Evolutionary conservation across 1,140 invertebrate species (phyloP).

Genomic region (Drosophila pseudoobscura): DNA sequence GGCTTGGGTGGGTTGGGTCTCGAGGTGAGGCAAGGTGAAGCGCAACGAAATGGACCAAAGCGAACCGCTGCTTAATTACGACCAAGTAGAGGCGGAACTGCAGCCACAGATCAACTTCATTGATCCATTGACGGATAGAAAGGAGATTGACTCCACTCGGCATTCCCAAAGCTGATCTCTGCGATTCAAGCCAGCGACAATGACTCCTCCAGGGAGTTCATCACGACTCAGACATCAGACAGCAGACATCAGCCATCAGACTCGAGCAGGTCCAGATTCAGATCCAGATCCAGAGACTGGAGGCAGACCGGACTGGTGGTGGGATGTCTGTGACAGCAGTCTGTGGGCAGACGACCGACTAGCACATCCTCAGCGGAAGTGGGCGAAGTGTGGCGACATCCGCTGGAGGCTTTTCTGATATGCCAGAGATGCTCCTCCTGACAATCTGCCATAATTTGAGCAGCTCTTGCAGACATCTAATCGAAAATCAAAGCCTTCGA

Average conservation of each 20-base stretch:
- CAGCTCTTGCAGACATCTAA: slow-evolving; percentile 15
- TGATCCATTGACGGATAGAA: slow-evolving; percentile 52
- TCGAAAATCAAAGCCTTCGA: slow-evolving; percentile 26
- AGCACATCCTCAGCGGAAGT: slow-evolving; percentile 64
- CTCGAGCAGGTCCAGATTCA: slow-evolving; percentile 2
- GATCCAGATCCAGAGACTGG: slow-evolving; percentile 1
- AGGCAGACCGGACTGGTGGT: no score
- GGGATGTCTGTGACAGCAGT: slow-evolving; percentile 18
- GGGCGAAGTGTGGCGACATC: slow-evolving; percentile 51
- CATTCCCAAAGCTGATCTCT: slow-evolving; percentile 28
- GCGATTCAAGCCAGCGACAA: slow-evolving; percentile 25
- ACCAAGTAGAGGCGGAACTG: slow-evolving; percentile 32
- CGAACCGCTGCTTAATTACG: slow-evolving; percentile 63
- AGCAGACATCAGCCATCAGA: neutral
- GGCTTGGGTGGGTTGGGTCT: slow-evolving; percentile 11
- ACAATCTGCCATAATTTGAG: slow-evolving; percentile 32
- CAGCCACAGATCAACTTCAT: slow-evolving; percentile 28
- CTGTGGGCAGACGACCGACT: slow-evolving; percentile 46
- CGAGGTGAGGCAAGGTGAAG: slow-evolving; percentile 12
- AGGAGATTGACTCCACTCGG: slow-evolving; percentile 25
- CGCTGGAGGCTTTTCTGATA: slow-evolving; percentile 12
- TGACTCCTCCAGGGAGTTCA: neutral
- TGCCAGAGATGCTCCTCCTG: slow-evolving; percentile 10
- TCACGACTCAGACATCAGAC: neutral
- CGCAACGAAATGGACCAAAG: slow-evolving; percentile 50